Evolutionary conservation across 1,140 invertebrate species (phyloP).

Genomic region (Papilio polyxenes): DNA sequence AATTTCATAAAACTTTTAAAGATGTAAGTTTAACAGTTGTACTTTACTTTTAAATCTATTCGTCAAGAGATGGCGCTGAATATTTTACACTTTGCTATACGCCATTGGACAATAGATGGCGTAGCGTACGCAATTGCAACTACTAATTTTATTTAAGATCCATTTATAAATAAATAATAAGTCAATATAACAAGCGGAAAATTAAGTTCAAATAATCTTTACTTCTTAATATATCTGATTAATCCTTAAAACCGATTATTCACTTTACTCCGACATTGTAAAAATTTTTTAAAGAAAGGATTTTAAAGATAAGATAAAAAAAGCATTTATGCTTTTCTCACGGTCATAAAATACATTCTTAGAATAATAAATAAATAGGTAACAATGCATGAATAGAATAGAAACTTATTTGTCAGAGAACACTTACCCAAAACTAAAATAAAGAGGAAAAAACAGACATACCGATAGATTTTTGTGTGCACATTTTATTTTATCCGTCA

Average conservation of each 20-base stretch:
- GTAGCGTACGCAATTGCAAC: neutral
- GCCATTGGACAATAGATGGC: conserved; percentile 28
- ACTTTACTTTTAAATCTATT: conserved; percentile 41
- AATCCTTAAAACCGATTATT: neutral
- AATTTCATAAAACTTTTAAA: no score
- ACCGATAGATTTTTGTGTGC: no score
- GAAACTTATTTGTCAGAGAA: neutral
- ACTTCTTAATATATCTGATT: no score
- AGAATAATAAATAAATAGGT: conserved; percentile 1
- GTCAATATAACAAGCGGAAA: neutral
- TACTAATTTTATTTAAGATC: neutral
- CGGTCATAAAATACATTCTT: neutral
- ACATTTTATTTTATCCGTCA: no score
- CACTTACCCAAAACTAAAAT: no score
- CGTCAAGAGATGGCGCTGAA: conserved; percentile 49
- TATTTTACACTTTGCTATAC: neutral
- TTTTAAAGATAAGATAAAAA: conserved; percentile 10
- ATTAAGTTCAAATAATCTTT: no score
- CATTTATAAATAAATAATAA: neutral
- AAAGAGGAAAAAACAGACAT: no score
- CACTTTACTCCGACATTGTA: neutral
- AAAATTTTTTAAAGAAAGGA: neutral
- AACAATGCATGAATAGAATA: neutral
- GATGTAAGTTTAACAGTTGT: neutral
- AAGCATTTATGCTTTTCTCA: neutral